These are phyloP conservation scores for Drosophila kepulauana DNA, from an alignment of 1,140 invertebrate genomes.

Conservation along the genomic window DNA sequence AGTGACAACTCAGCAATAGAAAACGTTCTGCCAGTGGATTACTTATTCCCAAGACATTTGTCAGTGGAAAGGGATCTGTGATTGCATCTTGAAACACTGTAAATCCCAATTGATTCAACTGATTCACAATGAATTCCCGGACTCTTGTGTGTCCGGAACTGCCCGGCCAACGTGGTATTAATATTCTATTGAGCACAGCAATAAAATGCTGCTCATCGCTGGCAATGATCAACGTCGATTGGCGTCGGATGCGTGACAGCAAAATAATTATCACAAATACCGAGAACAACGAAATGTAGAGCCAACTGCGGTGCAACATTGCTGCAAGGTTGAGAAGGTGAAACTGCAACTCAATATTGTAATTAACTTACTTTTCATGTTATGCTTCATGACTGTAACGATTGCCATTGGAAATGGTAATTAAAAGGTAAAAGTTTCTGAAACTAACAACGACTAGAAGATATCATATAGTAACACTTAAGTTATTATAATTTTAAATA, in stretches of 20 bases:
- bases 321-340: too few relatives aligned
- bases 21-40: conserved; percentile 22
- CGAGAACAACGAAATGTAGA: not conserved
- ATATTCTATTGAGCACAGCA: conserved; percentile 88
- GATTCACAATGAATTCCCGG: conserved; percentile 86
- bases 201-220: conserved; percentile 87
- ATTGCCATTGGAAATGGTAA: conserved; percentile 1
- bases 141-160: conserved; percentile 88
- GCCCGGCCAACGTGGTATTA: conserved; percentile 90
- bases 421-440: not conserved
- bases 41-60: conserved; percentile 24
- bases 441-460: not conserved
- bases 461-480: not conserved
- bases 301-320: conserved; percentile 3
- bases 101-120: conserved; percentile 13
- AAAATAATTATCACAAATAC: not conserved
- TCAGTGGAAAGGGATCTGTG: not conserved
- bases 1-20: conserved; percentile 37
- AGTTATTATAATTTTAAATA: conserved; percentile 8
- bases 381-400: not conserved
- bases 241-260: not conserved
- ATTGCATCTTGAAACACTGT: not conserved
- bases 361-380: not conserved
- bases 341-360: not conserved
- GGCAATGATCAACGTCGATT: not conserved